A percentile compares a stretch with the other conserved stretches of the same genome.
Evolutionary conservation across 2,113 vertebrate species (phyloP).

Genomic region (Silurus asotus): DNA sequence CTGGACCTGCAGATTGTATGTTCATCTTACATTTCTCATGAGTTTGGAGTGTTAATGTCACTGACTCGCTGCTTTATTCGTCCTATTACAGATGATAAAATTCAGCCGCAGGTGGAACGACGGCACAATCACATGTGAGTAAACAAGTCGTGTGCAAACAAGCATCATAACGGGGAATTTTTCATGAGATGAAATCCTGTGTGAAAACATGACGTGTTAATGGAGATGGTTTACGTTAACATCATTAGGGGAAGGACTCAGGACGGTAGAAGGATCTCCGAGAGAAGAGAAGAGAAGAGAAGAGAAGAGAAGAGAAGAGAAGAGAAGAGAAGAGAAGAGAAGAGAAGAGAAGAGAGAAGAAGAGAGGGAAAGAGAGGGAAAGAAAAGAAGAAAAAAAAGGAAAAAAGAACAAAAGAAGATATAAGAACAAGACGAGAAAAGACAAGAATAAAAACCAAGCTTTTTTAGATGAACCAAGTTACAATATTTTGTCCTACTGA

Average conservation of each 20-base stretch:
- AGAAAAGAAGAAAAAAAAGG: neutral
- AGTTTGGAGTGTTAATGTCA: neutral
- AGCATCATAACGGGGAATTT: neutral
- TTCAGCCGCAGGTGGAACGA: neutral
- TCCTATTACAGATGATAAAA: neutral
- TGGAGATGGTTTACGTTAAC: neutral
- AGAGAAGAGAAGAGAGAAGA: neutral
- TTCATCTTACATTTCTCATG: neutral
- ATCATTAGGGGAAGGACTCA: neutral
- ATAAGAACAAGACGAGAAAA: neutral
- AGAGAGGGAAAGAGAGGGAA: neutral
- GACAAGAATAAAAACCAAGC: neutral
- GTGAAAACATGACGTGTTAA: neutral
- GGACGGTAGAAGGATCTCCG: neutral
- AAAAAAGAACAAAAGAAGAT: neutral
- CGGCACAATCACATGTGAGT: neutral
- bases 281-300: neutral
- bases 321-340: neutral
- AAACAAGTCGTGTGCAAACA: neutral
- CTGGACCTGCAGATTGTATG: neutral
- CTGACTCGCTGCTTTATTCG: neutral
- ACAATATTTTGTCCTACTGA: no score
- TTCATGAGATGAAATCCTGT: neutral
- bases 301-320: no score
- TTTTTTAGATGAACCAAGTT: neutral